Evolutionary conservation across 92 coral and sea anemone species (phyloP).

Genomic region (Blastomussa wellsi): DNA sequence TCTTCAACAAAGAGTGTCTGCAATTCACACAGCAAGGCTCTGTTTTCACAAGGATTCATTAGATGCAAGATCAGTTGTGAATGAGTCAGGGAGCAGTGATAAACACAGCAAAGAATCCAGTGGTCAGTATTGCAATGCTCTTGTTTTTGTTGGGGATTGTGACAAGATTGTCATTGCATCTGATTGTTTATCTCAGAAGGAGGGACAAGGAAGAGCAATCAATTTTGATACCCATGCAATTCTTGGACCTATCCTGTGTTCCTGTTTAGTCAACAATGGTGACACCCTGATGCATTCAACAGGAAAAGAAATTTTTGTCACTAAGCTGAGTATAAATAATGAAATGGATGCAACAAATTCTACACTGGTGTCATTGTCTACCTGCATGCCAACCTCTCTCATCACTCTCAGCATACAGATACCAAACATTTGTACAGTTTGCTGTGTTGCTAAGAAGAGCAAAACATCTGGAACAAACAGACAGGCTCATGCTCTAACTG

Average conservation of each 20-base stretch:
- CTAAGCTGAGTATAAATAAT: slow-evolving; percentile 16
- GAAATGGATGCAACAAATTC: background rate
- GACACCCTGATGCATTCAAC: slow-evolving; percentile 59
- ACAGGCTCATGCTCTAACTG: slow-evolving; percentile 31
- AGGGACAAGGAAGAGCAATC: background rate
- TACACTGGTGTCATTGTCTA: background rate
- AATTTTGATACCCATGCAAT: slow-evolving; percentile 37
- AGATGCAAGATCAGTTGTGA: background rate
- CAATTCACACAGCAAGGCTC: slow-evolving; percentile 41
- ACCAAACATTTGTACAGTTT: slow-evolving; percentile 44
- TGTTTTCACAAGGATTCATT: background rate
- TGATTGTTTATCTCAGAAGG: slow-evolving; percentile 1
- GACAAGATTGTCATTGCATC: slow-evolving; percentile 53
- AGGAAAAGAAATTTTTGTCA: slow-evolving; percentile 58
- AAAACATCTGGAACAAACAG: slow-evolving; percentile 1
- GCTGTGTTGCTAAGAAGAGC: slow-evolving; percentile 13
- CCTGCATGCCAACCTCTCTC: background rate
- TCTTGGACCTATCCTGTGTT: slow-evolving; percentile 63
- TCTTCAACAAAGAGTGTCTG: slow-evolving; percentile 57
- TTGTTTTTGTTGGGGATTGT: slow-evolving; percentile 60
- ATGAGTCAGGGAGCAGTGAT: background rate
- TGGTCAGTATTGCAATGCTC: slow-evolving; percentile 27
- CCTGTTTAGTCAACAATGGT: slow-evolving; percentile 28
- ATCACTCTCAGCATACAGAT: slow-evolving; percentile 26
- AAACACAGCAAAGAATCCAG: background rate